A percentile compares a stretch with the other conserved stretches of the same genome.
Conservation (phyloP, 1,140 invertebrate species). For the Drosophila sproati region DNA sequence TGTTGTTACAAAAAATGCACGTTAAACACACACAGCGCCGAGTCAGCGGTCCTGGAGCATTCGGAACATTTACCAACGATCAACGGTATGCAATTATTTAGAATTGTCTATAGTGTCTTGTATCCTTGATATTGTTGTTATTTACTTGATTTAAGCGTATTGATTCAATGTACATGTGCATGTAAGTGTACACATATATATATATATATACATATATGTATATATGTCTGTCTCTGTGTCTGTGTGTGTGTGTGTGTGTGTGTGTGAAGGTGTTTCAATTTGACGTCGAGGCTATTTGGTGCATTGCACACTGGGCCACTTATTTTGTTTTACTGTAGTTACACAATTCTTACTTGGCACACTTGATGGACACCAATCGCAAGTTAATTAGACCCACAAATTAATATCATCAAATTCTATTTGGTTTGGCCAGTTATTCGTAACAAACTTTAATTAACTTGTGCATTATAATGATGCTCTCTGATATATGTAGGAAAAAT, state of each 20-base stretch:
- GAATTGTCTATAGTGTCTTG: slow-evolving; percentile 33
- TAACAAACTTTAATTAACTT: too few species aligned
- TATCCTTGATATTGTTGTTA: slow-evolving; percentile 47
- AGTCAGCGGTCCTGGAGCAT: slow-evolving; percentile 84
- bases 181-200: neutral
- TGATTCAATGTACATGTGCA: slow-evolving; percentile 8
- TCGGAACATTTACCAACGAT: slow-evolving; percentile 83
- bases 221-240: neutral
- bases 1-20: slow-evolving; percentile 75
- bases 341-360: too few species aligned
- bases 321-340: too few species aligned
- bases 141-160: slow-evolving; percentile 24
- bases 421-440: too few species aligned
- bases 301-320: too few species aligned
- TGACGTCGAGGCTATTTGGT: neutral
- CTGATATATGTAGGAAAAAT: too few species aligned
- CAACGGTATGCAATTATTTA: slow-evolving; percentile 76
- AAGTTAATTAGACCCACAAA: too few species aligned
- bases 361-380: too few species aligned
- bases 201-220: neutral
- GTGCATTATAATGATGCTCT: too few species aligned
- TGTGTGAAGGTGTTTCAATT: slow-evolving; percentile 32
- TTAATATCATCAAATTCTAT: too few species aligned
- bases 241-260: slow-evolving; percentile 1
- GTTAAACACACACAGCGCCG: slow-evolving; percentile 84